These are phyloP conservation scores for Spea multiplicata DNA, from an alignment of 2,113 vertebrate genomes.

Conservation along the genomic window DNA sequence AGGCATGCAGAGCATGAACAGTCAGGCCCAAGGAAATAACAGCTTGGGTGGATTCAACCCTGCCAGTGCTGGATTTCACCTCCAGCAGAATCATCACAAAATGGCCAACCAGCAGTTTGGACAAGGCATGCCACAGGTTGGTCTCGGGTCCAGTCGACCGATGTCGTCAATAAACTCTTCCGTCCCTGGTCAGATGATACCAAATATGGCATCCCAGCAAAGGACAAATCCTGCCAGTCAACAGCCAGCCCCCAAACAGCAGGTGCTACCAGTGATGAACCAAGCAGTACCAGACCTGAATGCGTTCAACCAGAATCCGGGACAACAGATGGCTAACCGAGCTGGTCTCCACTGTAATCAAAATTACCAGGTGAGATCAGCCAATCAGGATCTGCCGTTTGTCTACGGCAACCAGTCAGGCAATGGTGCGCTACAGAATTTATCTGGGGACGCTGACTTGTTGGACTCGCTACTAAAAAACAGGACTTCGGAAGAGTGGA, in stretches of 20 bases:
- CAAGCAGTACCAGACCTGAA: constrained; percentile 78
- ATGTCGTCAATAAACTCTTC: constrained; percentile 75
- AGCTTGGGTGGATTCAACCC: constrained; percentile 73
- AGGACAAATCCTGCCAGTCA: constrained; percentile 70
- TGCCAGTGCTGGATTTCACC: constrained; percentile 74
- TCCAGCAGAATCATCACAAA: constrained; percentile 85
- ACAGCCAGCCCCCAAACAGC: constrained; percentile 73
- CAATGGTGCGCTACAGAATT: constrained; percentile 66
- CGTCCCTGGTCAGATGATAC: constrained; percentile 74
- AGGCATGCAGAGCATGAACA: constrained; percentile 73
- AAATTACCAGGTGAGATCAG: constrained; percentile 83
- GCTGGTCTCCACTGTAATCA: constrained; percentile 84
- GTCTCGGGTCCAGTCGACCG: constrained; percentile 68
- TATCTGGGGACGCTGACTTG: constrained; percentile 85
- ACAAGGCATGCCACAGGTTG: constrained; percentile 70
- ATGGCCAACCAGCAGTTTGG: constrained; percentile 73
- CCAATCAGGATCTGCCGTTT: constrained; percentile 83
- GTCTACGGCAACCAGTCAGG: constrained; percentile 76
- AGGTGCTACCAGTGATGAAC: constrained; percentile 71
- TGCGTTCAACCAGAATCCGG: constrained; percentile 76
- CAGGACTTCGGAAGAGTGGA: constrained; percentile 95
- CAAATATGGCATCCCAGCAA: constrained; percentile 69
- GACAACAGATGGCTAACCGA: constrained; percentile 67
- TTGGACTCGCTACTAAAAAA: constrained; percentile 93
- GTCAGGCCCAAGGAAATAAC: constrained; percentile 68